Evolutionary conservation across 2,888 invertebrate genomes (phyloP), one percentile per base, ranked within the genome.

Genomic region (Tipula unca): DNA sequence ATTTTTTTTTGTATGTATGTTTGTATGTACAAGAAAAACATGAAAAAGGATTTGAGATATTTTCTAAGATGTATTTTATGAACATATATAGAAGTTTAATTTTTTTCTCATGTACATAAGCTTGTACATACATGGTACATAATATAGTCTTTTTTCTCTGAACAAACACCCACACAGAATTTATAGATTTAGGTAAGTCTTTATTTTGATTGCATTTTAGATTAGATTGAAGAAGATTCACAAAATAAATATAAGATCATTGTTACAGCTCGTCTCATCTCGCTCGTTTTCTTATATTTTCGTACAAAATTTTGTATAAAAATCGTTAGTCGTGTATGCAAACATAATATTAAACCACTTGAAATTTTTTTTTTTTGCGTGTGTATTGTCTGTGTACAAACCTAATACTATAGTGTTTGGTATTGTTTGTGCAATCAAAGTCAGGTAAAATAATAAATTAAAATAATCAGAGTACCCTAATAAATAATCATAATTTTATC

Each of bases 21-120:
- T 69, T 5, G 69, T 13, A 69, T 69, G 20, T 69, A 69, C 69
- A 69, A 69, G 14, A 32, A 84, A n/a, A 36, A 84, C 84, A 84
- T 84, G 84, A n/a, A 36, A 84, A 84, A 84, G 84, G 69, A 69
- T 69, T 69, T 69, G 20, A 69, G 69, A 69, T 69, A 69, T 69
- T 69, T 69, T 25, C 69, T 69, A 69, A 69, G 69, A 69, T 69
- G 48, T 48, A 48, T 48, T 48, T 48, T 48, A 48, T 48, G 69
- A 69, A 69, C 25, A 69, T 69, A n/a, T n/a, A 54, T 54, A 48
- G 8, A 48, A 48, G 48, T 39, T 39, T 32, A 4, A 32, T 32
- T 32, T 32, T 1, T 32, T 32, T 32, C 6, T 32, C 10, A 10
- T 13, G 0, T 5, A 48, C 48, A 48, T n/a, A 48, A 14, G n/a